phyloP scores from a whole-genome alignment of 2,888 invertebrate genomes.

The Neoaliturus tenellus region DNA sequence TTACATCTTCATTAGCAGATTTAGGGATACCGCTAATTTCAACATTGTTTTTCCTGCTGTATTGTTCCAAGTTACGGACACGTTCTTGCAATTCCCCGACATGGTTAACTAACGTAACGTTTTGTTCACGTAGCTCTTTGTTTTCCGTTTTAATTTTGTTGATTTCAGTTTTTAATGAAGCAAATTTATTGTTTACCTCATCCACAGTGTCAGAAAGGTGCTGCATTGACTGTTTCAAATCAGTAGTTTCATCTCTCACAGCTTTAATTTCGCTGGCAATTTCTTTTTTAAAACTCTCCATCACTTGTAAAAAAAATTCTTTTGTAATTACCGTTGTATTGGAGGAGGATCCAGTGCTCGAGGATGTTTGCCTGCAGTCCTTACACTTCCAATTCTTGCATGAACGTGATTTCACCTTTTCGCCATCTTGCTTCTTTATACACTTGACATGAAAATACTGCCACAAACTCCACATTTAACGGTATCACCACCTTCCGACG shows the following conservation, averaged over 20 bases:
- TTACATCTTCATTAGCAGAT: background rate
- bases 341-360: background rate
- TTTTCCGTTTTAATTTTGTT: background rate
- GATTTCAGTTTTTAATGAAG: background rate
- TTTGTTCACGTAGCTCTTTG: background rate
- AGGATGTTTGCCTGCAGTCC: background rate
- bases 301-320: background rate
- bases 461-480: background rate
- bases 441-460: background rate
- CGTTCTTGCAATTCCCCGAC: background rate
- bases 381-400: background rate
- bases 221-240: background rate
- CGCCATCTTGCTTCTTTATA: background rate
- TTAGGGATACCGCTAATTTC: background rate
- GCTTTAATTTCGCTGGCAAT: background rate
- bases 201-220: background rate
- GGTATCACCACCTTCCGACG: background rate
- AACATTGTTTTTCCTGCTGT: background rate
- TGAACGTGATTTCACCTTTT: background rate
- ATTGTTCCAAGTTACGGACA: conserved; percentile 3
- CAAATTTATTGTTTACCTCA: background rate
- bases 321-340: background rate
- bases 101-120: background rate
- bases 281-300: background rate
- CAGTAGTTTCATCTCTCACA: background rate